A percentile compares a stretch with the other conserved stretches of the same genome.
These are phyloP conservation scores for Tachina lurida DNA, from an alignment of 2,888 invertebrate species.

Conservation along the genomic window DNA sequence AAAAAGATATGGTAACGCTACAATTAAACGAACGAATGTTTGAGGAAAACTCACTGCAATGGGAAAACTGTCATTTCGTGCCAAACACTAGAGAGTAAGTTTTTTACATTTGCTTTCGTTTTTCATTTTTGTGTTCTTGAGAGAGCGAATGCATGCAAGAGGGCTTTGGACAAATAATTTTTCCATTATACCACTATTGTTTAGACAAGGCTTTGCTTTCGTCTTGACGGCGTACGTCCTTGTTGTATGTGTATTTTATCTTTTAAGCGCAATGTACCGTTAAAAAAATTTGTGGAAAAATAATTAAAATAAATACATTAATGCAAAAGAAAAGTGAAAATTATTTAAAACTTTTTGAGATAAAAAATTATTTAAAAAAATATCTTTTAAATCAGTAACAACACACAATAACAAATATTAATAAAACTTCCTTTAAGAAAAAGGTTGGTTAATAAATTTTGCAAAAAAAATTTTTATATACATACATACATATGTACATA, in stretches of 20 bases:
- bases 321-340: constrained; percentile 26
- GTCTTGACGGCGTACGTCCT: constrained; percentile 74
- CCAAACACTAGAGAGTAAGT: background rate
- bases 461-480: constrained; percentile 4
- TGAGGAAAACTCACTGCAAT: background rate
- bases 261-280: constrained; percentile 67
- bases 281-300: constrained; percentile 43
- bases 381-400: background rate
- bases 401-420: background rate
- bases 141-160: constrained; percentile 32
- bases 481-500: background rate
- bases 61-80: constrained; percentile 16
- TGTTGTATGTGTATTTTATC: constrained; percentile 71
- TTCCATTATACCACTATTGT: constrained; percentile 57
- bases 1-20: too few species aligned
- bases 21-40: background rate
- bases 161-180: constrained; percentile 49
- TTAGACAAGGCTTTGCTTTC: constrained; percentile 74
- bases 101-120: constrained; percentile 10
- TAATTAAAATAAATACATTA: constrained; percentile 33
- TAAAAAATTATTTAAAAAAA: background rate
- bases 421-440: background rate
- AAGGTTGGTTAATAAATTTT: constrained; percentile 22
- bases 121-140: background rate
- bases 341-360: background rate